Percentiles rank a stretch among this genome's conserved stretches.
phyloP scores from a whole-genome alignment of 2,797 vertebrate species.

The Enteromius viviparus region DNA sequence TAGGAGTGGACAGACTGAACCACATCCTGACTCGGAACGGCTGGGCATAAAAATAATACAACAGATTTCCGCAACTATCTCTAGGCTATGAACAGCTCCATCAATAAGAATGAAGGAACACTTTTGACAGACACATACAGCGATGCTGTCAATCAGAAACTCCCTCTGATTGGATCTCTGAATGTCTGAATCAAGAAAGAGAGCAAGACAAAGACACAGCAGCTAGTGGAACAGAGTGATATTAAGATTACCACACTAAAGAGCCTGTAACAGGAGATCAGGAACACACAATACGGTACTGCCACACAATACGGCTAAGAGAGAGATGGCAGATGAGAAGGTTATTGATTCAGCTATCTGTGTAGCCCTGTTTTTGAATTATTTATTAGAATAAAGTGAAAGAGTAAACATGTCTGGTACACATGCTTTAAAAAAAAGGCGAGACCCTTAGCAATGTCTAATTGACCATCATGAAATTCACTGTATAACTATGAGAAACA shows the following conservation, averaged over 20 bases:
- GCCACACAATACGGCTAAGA: conserved; percentile 14
- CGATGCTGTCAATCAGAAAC: background rate
- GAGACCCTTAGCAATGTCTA: background rate
- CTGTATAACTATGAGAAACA: background rate
- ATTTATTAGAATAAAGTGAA: conserved; percentile 21
- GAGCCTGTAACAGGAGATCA: conserved; percentile 10
- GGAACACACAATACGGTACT: conserved; percentile 25
- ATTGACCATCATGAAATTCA: background rate
- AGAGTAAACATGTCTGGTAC: background rate
- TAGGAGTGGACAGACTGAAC: conserved; percentile 22
- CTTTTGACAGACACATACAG: background rate
- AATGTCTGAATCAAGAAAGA: background rate
- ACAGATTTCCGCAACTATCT: background rate
- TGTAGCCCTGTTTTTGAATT: conserved; percentile 22
- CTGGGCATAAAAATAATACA: background rate
- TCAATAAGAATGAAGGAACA: background rate
- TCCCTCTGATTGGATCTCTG: background rate
- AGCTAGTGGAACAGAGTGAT: conserved; percentile 34
- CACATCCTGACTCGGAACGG: conserved; percentile 25
- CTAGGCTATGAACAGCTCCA: background rate
- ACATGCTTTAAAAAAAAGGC: background rate
- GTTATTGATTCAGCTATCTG: conserved; percentile 13
- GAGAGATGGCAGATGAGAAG: conserved; percentile 3
- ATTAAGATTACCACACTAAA: conserved; percentile 29
- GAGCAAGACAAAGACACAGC: conserved; percentile 1